Conservation (phyloP, 2,888 invertebrate species). For the Tetropium fuscum region DNA sequence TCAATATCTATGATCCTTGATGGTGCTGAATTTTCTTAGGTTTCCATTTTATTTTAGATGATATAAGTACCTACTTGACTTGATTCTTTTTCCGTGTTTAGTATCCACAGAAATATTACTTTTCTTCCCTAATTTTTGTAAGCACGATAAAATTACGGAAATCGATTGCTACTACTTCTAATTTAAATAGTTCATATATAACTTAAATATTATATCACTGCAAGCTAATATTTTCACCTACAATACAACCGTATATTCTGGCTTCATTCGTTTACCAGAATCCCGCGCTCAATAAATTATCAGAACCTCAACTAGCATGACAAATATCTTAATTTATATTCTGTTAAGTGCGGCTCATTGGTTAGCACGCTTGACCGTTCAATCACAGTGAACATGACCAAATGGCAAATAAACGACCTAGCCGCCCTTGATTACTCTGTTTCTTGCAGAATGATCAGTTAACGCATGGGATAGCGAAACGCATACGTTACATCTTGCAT, state of each 20-base stretch:
- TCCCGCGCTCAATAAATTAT: background rate
- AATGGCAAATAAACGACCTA: constrained; percentile 45
- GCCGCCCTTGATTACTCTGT: constrained; percentile 40
- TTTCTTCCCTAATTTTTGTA: too few relatives aligned
- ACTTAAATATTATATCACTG: too few relatives aligned
- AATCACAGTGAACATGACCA: constrained; percentile 51
- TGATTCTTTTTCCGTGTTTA: too few relatives aligned
- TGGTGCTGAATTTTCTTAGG: too few relatives aligned
- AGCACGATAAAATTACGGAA: too few relatives aligned
- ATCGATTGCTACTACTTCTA: too few relatives aligned
- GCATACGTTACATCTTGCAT: constrained; percentile 17
- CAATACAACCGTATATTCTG: background rate
- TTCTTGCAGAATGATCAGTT: constrained; percentile 25
- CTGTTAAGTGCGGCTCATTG: constrained; percentile 56
- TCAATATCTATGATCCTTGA: too few relatives aligned
- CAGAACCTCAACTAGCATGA: constrained; percentile 38
- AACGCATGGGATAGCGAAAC: constrained; percentile 13
- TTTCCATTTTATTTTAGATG: too few relatives aligned
- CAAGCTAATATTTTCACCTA: too few relatives aligned
- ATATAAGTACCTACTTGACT: too few relatives aligned
- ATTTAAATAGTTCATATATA: too few relatives aligned
- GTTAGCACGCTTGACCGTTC: constrained; percentile 53
- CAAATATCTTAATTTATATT: constrained; percentile 61
- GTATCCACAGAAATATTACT: too few relatives aligned
- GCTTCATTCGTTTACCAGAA: background rate